Evolutionary conservation across 2,888 invertebrate species (phyloP).

Genomic region (Protonemura montana): DNA sequence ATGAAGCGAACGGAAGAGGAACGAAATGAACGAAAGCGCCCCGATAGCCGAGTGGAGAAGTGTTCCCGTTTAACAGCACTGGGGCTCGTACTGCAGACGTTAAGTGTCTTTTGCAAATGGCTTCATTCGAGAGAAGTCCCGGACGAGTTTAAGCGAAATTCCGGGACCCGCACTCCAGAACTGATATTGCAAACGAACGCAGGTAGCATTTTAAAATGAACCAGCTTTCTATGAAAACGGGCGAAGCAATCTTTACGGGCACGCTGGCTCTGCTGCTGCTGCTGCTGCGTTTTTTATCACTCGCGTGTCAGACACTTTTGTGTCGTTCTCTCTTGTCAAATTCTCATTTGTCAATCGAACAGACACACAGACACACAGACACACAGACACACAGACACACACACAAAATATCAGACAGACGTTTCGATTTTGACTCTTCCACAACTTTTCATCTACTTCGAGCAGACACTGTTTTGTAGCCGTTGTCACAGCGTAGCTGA

Average conservation of each 20-base stretch:
- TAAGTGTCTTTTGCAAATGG: conserved; percentile 25
- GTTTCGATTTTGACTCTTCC: background rate
- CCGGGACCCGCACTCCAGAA: background rate
- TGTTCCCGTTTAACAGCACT: background rate
- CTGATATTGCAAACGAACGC: conserved; percentile 27
- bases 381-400: background rate
- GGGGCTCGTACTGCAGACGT: background rate
- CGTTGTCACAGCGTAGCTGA: background rate
- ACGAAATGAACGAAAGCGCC: background rate
- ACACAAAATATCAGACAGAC: background rate
- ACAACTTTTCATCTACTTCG: background rate
- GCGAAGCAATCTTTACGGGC: background rate
- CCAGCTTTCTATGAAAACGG: background rate
- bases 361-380: too few relatives aligned
- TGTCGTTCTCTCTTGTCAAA: background rate
- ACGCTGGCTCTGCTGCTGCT: background rate
- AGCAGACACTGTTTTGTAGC: background rate
- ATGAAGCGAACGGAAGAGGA: background rate
- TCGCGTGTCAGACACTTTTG: background rate
- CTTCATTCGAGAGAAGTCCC: background rate
- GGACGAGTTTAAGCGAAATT: background rate
- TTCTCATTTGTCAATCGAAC: background rate
- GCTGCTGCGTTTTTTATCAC: background rate
- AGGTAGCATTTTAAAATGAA: conserved; percentile 30
- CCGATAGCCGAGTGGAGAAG: background rate